phyloP scores from a whole-genome alignment of 2,888 invertebrate genomes.

The Harpalus rubripes region DNA sequence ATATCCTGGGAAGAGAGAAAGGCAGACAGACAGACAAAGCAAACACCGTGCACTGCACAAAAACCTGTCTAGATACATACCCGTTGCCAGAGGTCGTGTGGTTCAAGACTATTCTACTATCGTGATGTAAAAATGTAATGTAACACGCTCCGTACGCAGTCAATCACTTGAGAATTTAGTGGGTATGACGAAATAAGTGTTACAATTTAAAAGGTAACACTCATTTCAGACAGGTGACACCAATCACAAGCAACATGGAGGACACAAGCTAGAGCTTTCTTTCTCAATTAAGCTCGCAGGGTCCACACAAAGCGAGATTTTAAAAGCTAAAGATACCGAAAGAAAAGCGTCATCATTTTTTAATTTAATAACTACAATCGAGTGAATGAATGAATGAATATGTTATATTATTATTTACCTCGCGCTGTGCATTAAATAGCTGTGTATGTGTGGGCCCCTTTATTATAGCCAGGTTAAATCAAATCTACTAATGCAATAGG shows the following conservation, averaged over 20 bases:
- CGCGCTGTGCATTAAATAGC: not conserved
- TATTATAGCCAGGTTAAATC: not conserved
- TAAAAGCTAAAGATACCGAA: too few relatives aligned
- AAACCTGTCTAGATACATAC: constrained; percentile 61
- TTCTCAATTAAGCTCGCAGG: not conserved
- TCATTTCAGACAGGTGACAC: constrained; percentile 60
- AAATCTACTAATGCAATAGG: not conserved
- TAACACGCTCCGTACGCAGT: too few relatives aligned
- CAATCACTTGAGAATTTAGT: not conserved
- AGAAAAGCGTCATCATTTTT: too few relatives aligned
- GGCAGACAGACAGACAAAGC: not conserved
- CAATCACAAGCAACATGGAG: constrained; percentile 70
- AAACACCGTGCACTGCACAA: constrained; percentile 44
- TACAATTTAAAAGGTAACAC: not conserved
- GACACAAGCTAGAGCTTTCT: constrained; percentile 5
- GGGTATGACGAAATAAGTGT: constrained; percentile 25
- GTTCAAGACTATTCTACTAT: too few relatives aligned
- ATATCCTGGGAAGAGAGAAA: not conserved
- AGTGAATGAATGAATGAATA: too few relatives aligned
- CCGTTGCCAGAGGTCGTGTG: not conserved
- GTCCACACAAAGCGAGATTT: not conserved
- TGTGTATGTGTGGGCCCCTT: not conserved
- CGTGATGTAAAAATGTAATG: not conserved
- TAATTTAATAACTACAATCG: too few relatives aligned
- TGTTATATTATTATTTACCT: not conserved